Evolutionary conservation across 1,140 invertebrate genomes (phyloP).

Genomic region (Bombus vancouverensis): DNA sequence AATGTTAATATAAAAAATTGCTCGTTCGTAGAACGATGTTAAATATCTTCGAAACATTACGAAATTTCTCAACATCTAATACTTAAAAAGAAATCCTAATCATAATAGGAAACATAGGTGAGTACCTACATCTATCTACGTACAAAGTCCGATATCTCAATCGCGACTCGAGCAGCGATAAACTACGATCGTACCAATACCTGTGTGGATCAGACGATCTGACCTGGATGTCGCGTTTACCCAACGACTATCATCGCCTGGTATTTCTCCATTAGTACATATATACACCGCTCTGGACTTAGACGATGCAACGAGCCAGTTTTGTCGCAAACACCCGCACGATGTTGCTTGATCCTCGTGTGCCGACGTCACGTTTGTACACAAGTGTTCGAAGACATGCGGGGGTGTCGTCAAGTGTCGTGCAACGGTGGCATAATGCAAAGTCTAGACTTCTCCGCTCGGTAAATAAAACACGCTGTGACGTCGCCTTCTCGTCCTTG

Average conservation of each 20-base stretch:
- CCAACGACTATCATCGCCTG: constrained; percentile 5
- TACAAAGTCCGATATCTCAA: neutral
- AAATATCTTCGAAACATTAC: too few relatives aligned
- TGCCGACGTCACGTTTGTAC: constrained; percentile 24
- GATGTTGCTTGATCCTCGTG: neutral
- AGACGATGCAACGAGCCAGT: neutral
- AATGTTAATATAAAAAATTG: too few relatives aligned
- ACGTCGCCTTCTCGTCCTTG: constrained; percentile 26
- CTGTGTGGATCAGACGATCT: constrained; percentile 21
- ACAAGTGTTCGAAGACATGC: constrained; percentile 32
- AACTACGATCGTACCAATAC: neutral
- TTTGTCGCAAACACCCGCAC: constrained; percentile 20
- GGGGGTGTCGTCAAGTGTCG: constrained; percentile 14
- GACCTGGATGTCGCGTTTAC: constrained; percentile 56
- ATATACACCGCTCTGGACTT: neutral
- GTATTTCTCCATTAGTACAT: constrained; percentile 15
- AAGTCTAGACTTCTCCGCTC: constrained; percentile 56
- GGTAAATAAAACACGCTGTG: constrained; percentile 57
- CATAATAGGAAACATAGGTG: neutral
- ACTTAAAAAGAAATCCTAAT: neutral
- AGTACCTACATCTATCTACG: too few relatives aligned
- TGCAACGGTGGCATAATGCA: constrained; percentile 38
- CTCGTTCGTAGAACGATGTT: too few relatives aligned
- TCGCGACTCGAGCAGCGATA: neutral
- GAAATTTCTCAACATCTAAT: neutral